Evolutionary conservation across 2,797 vertebrate species (phyloP), one percentile per base, ranked within the genome.

Genomic region (Gallinago nigripennis): DNA sequence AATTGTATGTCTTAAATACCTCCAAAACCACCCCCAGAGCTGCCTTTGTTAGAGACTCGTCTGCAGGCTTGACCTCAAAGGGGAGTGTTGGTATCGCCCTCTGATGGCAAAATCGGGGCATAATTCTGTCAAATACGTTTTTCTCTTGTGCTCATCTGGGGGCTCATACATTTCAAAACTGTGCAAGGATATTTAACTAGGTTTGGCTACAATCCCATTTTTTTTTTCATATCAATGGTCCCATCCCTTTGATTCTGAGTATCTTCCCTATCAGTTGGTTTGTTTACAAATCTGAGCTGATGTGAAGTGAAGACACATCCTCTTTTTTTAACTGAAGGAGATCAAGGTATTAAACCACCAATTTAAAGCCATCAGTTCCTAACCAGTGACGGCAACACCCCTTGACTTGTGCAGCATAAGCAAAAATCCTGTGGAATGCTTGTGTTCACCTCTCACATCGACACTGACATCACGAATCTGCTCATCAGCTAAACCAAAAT

Each of bases 371-470:
- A 92, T 94, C 95, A 85, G 82, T 92, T 96, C 71, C 90, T 94
- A 96, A 92, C 71, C 77, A 37, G 82, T 93, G 95, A 95, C 75
- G 69, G 86, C 94, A 94, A 90, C 95, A 90, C 84, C 82, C 88
- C 51, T 94, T 96, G 95, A 81, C 92, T 96, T 86, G 90, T 82
- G 76, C 95, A 94, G 92, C 95, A 78, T 86, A 87, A 96, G 69
- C 94, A 92, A 73, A 92, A 95, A 87, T 91, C 82, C 61, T n/a
- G 51, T 93, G 95, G 94, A 97, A 76, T 5, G 25, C 82, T 91
- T 96, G 94, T 95, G 94, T 95, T 96, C 92, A 93, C 94, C 90
- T 92, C 86, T 96, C 90, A 73, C 96, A 95, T 97, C 94, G 28
- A 77, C 94, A 97, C 76, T 97, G 97, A 75, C 95, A 83, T 96